phyloP scores from a whole-genome alignment of 2,797 vertebrate species.

The Graptemys geographica region DNA sequence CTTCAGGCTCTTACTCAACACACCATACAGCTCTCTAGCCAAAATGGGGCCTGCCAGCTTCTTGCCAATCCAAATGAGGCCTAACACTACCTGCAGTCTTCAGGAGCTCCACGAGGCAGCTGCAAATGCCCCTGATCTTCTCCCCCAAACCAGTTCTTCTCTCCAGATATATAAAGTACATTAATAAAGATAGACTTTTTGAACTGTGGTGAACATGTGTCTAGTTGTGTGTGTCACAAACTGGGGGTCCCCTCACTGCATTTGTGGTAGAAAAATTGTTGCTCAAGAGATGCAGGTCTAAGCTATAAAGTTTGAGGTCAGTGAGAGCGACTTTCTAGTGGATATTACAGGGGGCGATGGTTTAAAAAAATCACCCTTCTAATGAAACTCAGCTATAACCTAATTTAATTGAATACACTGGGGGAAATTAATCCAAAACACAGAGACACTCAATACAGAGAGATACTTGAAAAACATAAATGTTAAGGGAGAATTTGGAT shows the following conservation, averaged over 20 bases:
- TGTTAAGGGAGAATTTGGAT: not conserved
- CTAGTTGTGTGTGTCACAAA: not conserved
- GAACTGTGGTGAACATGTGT: not conserved
- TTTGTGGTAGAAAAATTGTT: not conserved
- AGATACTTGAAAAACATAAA: not conserved
- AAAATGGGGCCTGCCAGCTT: not conserved
- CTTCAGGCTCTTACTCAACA: not conserved
- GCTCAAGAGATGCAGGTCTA: not conserved
- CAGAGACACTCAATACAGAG: not conserved
- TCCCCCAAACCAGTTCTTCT: not conserved
- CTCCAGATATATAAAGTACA: not conserved
- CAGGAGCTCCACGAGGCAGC: not conserved
- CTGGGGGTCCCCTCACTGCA: not conserved
- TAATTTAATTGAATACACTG: not conserved
- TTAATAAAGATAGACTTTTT: not conserved
- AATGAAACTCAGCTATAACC: not conserved
- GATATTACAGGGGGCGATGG: not conserved
- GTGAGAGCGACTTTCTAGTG: not conserved
- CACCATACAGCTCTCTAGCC: not conserved
- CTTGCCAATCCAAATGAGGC: not conserved
- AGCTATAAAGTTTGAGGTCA: not conserved
- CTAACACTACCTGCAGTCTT: accelerated
- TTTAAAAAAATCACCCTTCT: not conserved
- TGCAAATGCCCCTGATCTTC: not conserved
- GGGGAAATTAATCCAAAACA: not conserved